Evolutionary conservation across 2,888 invertebrate species (phyloP), one percentile per base, ranked within the genome.

Genomic region (Noctuana brunneofusca): DNA sequence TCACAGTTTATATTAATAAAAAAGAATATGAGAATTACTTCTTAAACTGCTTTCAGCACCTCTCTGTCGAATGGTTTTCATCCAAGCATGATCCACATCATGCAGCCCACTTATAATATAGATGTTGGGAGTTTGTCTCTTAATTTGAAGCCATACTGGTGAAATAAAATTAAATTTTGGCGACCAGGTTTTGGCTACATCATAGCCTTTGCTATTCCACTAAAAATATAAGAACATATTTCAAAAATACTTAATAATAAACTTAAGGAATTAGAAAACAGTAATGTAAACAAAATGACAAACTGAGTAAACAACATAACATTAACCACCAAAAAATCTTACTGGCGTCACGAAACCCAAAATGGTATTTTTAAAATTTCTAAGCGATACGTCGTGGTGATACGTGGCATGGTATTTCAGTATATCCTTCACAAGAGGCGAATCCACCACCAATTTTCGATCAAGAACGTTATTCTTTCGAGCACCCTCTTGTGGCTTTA

Each of bases 131-230:
- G 92, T 93, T 64, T 94, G 94, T 41, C 95, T 89, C 64, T 94
- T 93, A 12, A 98, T 88, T 87, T 98, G 97, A 30, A 99, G 93
- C 99, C 99, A 99, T 0, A 98, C 98, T 0, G 99, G 99, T 0
- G 98, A 97, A 22, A 99, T 94, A 75, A 96, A 96, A 56, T 96
- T 95, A 73, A 99, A 97, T 84, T 99, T 99, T 48, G 95, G 93
- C 9, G 94, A 96, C 92, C 98, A 98, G 60, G 92, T 94, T 86
- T 98, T 98, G 0, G 98, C 97, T 54, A 98, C 93, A 84, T 98
- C 96, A 85, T 98, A 97, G 0, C 99, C 99, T 87, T 96, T 97
- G 68, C 93, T 95, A 79, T 99, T 98, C 99, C 99, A 99, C 98
- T 98, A 80, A 67, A 92, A 92, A 49, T 18, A n/a, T n/a, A 18